These are phyloP conservation scores for Nemapogon koenigi DNA, from an alignment of 2,888 invertebrate species.

Conservation along the genomic window DNA sequence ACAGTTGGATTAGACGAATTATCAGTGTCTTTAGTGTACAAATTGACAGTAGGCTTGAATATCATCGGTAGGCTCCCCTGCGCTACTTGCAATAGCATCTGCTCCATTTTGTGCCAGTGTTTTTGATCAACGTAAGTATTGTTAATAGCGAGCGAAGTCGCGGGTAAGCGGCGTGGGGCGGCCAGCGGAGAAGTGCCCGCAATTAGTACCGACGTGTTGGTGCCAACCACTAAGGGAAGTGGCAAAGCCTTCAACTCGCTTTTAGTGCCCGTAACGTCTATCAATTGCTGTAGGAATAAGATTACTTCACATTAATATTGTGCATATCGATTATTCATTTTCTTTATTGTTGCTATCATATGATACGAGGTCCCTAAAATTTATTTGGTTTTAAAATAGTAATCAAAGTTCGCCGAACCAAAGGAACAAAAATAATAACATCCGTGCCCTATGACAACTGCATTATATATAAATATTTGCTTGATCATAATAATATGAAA, in stretches of 20 bases:
- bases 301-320: too few species aligned
- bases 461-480: too few species aligned
- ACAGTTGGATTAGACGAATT: slow-evolving; percentile 71
- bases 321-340: too few species aligned
- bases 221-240: slow-evolving; percentile 74
- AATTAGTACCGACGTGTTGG: slow-evolving; percentile 73
- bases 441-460: too few species aligned
- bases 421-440: too few species aligned
- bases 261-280: slow-evolving; percentile 42
- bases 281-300: slow-evolving; percentile 58
- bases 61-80: slow-evolving; percentile 74
- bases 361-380: too few species aligned
- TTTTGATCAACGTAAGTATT: slow-evolving; percentile 33
- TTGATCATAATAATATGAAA: too few species aligned
- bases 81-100: slow-evolving; percentile 75
- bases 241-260: slow-evolving; percentile 69
- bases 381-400: too few species aligned
- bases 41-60: slow-evolving; percentile 79
- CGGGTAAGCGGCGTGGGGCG: slow-evolving; percentile 61
- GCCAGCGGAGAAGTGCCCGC: slow-evolving; percentile 65
- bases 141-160: slow-evolving; percentile 42
- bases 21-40: slow-evolving; percentile 73
- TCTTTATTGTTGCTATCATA: too few species aligned
- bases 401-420: too few species aligned
- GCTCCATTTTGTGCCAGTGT: slow-evolving; percentile 77